These are phyloP conservation scores for Corythoichthys intestinalis DNA, from an alignment of 2,113 vertebrate species.

Conservation along the genomic window DNA sequence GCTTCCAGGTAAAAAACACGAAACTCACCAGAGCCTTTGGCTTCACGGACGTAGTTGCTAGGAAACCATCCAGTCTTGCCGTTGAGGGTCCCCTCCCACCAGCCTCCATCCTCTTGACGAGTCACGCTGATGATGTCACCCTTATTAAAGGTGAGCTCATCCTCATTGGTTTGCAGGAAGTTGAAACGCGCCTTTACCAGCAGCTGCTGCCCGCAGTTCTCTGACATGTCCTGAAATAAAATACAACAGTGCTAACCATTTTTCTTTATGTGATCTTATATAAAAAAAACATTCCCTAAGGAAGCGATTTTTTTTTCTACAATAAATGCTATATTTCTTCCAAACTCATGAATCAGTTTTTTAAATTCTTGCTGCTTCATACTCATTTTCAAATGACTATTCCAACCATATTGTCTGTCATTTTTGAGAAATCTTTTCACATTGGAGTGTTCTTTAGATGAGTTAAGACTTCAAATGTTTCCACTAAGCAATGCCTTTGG, in stretches of 20 bases:
- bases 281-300: not conserved
- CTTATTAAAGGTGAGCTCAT: conserved; percentile 93
- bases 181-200: conserved; percentile 93
- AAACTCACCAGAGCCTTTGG: conserved; percentile 89
- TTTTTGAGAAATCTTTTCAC: no score
- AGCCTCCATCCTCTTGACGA: conserved; percentile 94
- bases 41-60: conserved; percentile 95
- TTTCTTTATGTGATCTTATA: no score
- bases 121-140: conserved; percentile 92
- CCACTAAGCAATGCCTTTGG: no score
- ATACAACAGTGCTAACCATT: no score
- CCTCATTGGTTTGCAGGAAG: conserved; percentile 98
- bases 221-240: conserved; percentile 89
- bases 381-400: no score
- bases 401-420: no score
- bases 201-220: conserved; percentile 86
- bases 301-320: not conserved
- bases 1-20: not conserved
- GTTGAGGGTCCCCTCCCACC: conserved; percentile 91
- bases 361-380: no score
- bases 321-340: no score
- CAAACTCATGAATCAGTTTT: no score
- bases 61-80: conserved; percentile 97
- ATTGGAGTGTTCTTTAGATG: no score
- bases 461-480: no score